Evolutionary conservation across 2,888 invertebrate species (phyloP), one percentile per base, ranked within the genome.

Genomic region (Chesias legatella): DNA sequence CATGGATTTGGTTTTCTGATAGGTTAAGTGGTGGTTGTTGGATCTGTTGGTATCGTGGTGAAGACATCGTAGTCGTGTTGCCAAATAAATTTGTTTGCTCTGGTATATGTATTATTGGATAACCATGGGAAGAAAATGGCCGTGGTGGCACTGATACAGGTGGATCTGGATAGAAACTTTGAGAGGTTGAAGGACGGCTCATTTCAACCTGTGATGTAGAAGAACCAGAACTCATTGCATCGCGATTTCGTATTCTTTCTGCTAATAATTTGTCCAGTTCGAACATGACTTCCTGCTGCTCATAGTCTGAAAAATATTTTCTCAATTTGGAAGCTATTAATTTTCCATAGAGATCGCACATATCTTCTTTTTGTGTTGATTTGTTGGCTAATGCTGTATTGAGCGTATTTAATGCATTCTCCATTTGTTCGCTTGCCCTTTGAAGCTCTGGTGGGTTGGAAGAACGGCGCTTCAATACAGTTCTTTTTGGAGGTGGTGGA

Each of bases 391-490:
- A 34, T 20, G 24, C 30, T 13, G 33, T 24, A 24, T 33, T 24
- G 24, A 33, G 32, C 23, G 24, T 24, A 33, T 33, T 33, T 32
- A 32, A 32, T 33, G 40, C 40, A 23, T 40, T 22, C 10, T 27
- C 27, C 40, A 40, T 40, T 40, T 33, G 33, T 33, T 40, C 30
- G 26, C 21, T 34, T 41, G 41, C 41, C 34, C 30, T 41, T 41
- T 41, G 26, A 34, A 41, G 30, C 34, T 41, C 41, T 9, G 38
- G 38, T 17, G 38, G 38, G 41, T 34, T 41, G 34, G 34, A 33
- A 17, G 33, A 41, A 41, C 41, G 41, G 17, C 41, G 33, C 34
- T 34, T 41, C 30, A 34, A 40, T 28, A 28, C 28, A 40, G 33
- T 28, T 40, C 33, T 40, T 33, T 40, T 40, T 28, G 33, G 27